Percentiles rank a stretch among this genome's conserved stretches.
These are phyloP conservation scores for Ptychoptera albimana DNA, from an alignment of 2,888 invertebrate genomes.

Conservation along the genomic window DNA sequence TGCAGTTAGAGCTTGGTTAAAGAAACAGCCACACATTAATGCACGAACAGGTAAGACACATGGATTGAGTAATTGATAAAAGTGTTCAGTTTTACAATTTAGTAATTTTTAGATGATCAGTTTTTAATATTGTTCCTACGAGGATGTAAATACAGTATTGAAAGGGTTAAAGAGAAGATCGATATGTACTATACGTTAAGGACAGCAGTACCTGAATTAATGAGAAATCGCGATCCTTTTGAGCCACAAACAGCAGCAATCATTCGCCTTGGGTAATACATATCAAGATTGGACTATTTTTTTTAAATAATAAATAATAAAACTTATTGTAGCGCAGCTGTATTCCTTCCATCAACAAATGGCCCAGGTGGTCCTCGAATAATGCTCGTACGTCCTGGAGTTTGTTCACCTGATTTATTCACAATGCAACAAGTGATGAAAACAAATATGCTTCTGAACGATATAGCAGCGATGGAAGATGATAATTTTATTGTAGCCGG, in stretches of 20 bases:
- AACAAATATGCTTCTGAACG: slow-evolving; percentile 37
- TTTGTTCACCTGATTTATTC: slow-evolving; percentile 31
- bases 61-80: too few relatives aligned
- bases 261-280: slow-evolving; percentile 29
- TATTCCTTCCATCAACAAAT: slow-evolving; percentile 15
- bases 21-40: slow-evolving; percentile 32
- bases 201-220: slow-evolving; percentile 36
- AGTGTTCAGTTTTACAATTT: too few relatives aligned
- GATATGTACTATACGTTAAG: slow-evolving; percentile 40
- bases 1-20: slow-evolving; percentile 34
- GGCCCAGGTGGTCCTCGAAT: slow-evolving; percentile 29
- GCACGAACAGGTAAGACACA: too few relatives aligned
- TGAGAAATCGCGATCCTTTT: slow-evolving; percentile 25
- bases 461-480: slow-evolving; percentile 42
- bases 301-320: too few relatives aligned
- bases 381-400: slow-evolving; percentile 30
- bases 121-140: slow-evolving; percentile 44
- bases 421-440: slow-evolving; percentile 34
- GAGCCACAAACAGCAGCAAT: slow-evolving; percentile 15
- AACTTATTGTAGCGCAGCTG: slow-evolving; percentile 11
- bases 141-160: slow-evolving; percentile 47
- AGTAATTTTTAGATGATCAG: slow-evolving; percentile 49
- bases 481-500: slow-evolving; percentile 39
- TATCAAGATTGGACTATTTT: too few relatives aligned
- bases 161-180: slow-evolving; percentile 42